A percentile compares a stretch with the other conserved stretches of the same genome.
Evolutionary conservation across 1,140 invertebrate species (phyloP).

Genomic region (Potamilus streckersoni): DNA sequence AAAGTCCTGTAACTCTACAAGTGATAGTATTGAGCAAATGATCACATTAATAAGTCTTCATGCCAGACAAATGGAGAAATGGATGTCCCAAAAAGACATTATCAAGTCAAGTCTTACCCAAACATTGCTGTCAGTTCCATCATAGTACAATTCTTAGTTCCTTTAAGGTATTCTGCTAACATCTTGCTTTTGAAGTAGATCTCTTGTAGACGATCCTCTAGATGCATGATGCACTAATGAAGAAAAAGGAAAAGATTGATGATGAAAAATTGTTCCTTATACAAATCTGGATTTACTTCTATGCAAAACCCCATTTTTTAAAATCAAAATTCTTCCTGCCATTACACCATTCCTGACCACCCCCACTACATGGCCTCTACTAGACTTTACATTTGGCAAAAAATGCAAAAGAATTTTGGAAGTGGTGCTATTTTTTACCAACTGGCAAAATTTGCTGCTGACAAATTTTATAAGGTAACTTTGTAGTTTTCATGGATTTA

Average conservation of each 20-base stretch:
- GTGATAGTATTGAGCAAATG: not conserved
- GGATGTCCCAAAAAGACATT: no score
- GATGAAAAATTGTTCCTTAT: not conserved
- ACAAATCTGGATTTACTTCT: no score
- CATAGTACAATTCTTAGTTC: slow-evolving; percentile 73
- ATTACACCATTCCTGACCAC: not conserved
- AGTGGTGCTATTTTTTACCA: no score
- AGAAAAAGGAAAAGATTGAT: slow-evolving; percentile 2
- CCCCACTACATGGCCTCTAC: no score
- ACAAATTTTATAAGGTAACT: no score
- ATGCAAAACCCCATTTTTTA: slow-evolving; percentile 1
- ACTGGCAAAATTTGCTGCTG: no score
- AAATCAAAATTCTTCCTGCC: not conserved
- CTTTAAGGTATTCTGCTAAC: slow-evolving; percentile 84
- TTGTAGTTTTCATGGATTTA: no score
- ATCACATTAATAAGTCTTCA: not conserved
- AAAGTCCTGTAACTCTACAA: not conserved
- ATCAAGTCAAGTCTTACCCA: slow-evolving; percentile 66
- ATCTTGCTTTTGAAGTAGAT: slow-evolving; percentile 87
- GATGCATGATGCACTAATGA: slow-evolving; percentile 83
- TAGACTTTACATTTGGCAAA: no score
- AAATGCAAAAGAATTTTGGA: no score
- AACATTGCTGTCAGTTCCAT: slow-evolving; percentile 80
- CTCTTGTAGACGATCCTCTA: slow-evolving; percentile 87
- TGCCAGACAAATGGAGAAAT: not conserved